Evolutionary conservation across 2,797 vertebrate species (phyloP), one percentile per base, ranked within the genome.

Genomic region (Tenualosa ilisha): DNA sequence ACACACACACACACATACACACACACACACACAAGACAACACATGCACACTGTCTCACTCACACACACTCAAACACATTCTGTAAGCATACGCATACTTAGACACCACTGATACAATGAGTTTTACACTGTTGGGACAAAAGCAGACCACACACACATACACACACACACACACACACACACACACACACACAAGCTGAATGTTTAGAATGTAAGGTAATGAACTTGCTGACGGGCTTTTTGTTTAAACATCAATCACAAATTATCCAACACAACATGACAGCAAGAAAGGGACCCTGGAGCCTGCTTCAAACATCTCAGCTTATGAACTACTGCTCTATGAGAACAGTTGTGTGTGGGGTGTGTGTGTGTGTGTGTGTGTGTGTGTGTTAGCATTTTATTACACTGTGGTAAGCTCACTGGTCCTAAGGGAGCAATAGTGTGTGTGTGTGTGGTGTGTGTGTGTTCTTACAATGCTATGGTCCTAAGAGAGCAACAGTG

Each of bases 181-280:
- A 54, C 68, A 65, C 37, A 81, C 40, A 40, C 49, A n/a, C 75
- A 22, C 50, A 84, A 13, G 9, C 68, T n/a, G 22, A 26, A 3
- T 82, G 53, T 37, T 12, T 40, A 40, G 49, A 68, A 81, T 46
- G 43, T 75, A 75, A 37, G 4, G 68, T 40, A 75, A 75, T 75
- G 68, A 26, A 75, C 31, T 75, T 31, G 31, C 68, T 40, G 68
- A 17, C 13, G 68, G 37, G 13, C 68, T 17, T 31, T 75, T 75
- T 75, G 68, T 75, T 75, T 75, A 40, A 75, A 40, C 68, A 75
- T 75, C 15, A 40, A 75, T 75, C 68, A 75, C 5, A 13, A 13
- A 75, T 75, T 40, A 75, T 43, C 68, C 68, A 75, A 75, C 68
- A 75, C 37, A 75, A 75, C 68, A 43, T 43, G 68, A 75, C 68